These are phyloP conservation scores for Ariolimax columbianus DNA, from an alignment of 2,888 invertebrate genomes.

Conservation along the genomic window DNA sequence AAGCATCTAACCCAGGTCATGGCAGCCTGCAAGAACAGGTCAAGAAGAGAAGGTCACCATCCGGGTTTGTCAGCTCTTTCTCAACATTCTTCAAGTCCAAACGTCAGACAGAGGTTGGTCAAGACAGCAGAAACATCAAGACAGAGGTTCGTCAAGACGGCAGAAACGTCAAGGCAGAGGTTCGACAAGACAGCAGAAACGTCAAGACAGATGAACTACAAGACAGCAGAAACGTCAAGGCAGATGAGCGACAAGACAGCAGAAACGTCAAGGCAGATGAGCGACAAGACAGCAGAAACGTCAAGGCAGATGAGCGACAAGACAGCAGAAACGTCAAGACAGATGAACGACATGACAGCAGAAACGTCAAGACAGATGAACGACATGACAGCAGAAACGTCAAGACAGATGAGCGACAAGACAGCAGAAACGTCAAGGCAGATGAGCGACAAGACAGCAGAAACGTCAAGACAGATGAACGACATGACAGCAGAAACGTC, in stretches of 20 bases:
- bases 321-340: background rate
- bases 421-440: background rate
- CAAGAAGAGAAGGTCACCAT: background rate
- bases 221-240: no score
- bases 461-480: background rate
- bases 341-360: no score
- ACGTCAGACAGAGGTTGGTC: background rate
- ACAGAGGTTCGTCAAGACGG: background rate
- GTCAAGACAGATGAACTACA: background rate
- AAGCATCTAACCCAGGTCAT: background rate
- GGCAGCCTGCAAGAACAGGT: background rate
- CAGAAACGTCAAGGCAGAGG: background rate
- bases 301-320: background rate
- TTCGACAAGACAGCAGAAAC: background rate
- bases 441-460: slow-evolving; percentile 2
- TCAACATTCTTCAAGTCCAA: slow-evolving; percentile 16
- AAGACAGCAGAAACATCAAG: background rate
- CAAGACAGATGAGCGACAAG: no score
- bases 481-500: no score
- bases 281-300: no score
- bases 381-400: background rate
- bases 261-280: background rate
- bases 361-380: slow-evolving; percentile 7
- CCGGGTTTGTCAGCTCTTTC: background rate
- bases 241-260: slow-evolving; percentile 6